Conservation (phyloP, 35 echinoderm and acorn worm species). For the Heliocidaris erythrogramma region DNA sequence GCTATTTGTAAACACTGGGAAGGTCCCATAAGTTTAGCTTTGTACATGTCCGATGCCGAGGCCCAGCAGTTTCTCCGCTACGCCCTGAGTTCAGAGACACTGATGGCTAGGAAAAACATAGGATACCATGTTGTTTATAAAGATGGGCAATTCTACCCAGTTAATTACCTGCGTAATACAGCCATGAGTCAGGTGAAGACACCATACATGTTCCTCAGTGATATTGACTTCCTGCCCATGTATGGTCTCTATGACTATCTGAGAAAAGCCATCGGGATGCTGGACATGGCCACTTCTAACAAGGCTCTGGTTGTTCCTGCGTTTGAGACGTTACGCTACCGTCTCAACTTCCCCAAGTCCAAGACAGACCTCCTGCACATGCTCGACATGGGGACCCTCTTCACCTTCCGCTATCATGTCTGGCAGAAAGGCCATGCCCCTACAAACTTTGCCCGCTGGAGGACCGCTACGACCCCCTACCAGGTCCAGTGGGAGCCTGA, state of each 20-base stretch:
- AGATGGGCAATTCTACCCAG: conserved; percentile 99
- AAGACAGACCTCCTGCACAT: conserved; percentile 89
- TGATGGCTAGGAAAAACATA: conserved; percentile 76
- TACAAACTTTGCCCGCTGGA: conserved; percentile 97
- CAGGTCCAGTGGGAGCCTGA: conserved; percentile 90
- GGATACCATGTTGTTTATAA: conserved; percentile 97
- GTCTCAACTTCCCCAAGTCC: conserved; percentile 91
- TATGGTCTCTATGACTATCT: conserved; percentile 79
- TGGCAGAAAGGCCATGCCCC: conserved; percentile 97
- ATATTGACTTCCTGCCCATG: too few species aligned
- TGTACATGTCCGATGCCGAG: conserved; percentile 98
- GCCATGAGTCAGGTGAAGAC: conserved; percentile 83
- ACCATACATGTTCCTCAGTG: conserved; percentile 81
- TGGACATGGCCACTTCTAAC: conserved; percentile 82
- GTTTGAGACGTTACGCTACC: conserved; percentile 92
- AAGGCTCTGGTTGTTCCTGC: conserved; percentile 86
- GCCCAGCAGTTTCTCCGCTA: conserved; percentile 90
- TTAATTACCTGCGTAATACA: conserved; percentile 89
- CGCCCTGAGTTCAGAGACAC: conserved; percentile 83
- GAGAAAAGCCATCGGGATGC: conserved; percentile 61
- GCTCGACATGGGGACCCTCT: conserved; percentile 90
- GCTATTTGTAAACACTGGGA: conserved; percentile 96
- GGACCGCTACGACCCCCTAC: conserved; percentile 94
- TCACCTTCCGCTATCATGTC: conserved; percentile 93
- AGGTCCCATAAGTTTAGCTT: conserved; percentile 92